Conservation (phyloP, 2,888 invertebrate genomes). For the Stenotaenia linearis region DNA sequence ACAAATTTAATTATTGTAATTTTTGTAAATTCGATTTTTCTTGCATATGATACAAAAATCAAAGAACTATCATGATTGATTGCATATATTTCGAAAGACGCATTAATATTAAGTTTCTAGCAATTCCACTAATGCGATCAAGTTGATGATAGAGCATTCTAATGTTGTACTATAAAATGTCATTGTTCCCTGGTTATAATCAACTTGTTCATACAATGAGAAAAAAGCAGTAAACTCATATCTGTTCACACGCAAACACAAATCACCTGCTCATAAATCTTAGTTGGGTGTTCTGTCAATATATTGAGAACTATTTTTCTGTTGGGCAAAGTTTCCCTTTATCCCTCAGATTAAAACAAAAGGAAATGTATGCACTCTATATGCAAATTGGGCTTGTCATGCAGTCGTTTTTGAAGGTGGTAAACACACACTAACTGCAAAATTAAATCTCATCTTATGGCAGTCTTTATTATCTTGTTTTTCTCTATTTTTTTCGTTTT, state of each 20-base stretch:
- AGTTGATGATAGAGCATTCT: neutral
- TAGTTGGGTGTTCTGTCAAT: neutral
- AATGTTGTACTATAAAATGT: neutral
- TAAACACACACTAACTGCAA: neutral
- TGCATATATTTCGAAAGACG: too few species aligned
- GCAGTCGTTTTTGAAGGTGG: neutral
- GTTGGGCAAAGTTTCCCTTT: neutral
- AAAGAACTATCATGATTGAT: neutral
- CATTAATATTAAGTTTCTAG: too few species aligned
- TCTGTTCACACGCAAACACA: conserved; percentile 12
- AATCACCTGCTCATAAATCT: conserved; percentile 11
- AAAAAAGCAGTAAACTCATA: conserved; percentile 1
- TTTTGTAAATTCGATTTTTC: too few species aligned
- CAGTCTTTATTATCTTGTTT: neutral
- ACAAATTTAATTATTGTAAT: too few species aligned
- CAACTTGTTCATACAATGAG: neutral
- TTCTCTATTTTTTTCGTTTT: neutral
- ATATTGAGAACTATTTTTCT: neutral
- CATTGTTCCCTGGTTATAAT: neutral
- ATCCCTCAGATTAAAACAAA: neutral
- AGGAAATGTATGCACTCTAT: neutral
- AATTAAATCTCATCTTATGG: neutral
- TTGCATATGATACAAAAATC: too few species aligned
- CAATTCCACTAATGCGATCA: too few species aligned
- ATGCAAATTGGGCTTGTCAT: neutral